A percentile compares a stretch with the other conserved stretches of the same genome.
Conservation (phyloP, 1,140 invertebrate genomes). For the Scaptomyza pallida region DNA sequence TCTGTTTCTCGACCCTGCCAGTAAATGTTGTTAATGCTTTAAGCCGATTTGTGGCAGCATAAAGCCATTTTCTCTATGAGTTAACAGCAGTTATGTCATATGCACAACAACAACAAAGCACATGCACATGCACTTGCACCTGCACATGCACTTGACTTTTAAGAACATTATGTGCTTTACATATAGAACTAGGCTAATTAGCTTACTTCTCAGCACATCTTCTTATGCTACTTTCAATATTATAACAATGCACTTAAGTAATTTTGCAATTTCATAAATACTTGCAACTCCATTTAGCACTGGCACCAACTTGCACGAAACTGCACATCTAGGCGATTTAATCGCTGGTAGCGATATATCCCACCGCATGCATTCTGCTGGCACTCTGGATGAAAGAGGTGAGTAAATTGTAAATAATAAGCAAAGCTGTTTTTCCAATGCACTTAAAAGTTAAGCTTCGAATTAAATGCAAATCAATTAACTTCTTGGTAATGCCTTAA, state of each 20-base stretch:
- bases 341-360: conserved; percentile 78
- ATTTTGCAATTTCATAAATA: conserved; percentile 43
- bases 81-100: conserved; percentile 49
- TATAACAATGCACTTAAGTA: conserved; percentile 58
- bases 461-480: background rate
- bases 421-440: conserved; percentile 8
- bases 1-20: background rate
- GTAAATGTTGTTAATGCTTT: conserved; percentile 42
- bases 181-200: conserved; percentile 5
- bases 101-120: conserved; percentile 20
- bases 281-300: conserved; percentile 62
- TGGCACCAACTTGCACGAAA: conserved; percentile 80
- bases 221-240: conserved; percentile 3
- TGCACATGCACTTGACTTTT: conserved; percentile 16
- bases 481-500: background rate
- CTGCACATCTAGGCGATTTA: conserved; percentile 69
- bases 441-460: conserved; percentile 17
- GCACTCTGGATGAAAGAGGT: conserved; percentile 77
- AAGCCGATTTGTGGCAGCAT: conserved; percentile 67
- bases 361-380: conserved; percentile 77
- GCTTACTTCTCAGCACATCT: background rate
- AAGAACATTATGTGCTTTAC: background rate
- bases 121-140: conserved; percentile 24
- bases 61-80: conserved; percentile 50
- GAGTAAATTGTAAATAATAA: conserved; percentile 47